Evolutionary conservation across 2,113 vertebrate species (phyloP), one percentile per base, ranked within the genome.

Genomic region (Dromaius novaehollandiae): DNA sequence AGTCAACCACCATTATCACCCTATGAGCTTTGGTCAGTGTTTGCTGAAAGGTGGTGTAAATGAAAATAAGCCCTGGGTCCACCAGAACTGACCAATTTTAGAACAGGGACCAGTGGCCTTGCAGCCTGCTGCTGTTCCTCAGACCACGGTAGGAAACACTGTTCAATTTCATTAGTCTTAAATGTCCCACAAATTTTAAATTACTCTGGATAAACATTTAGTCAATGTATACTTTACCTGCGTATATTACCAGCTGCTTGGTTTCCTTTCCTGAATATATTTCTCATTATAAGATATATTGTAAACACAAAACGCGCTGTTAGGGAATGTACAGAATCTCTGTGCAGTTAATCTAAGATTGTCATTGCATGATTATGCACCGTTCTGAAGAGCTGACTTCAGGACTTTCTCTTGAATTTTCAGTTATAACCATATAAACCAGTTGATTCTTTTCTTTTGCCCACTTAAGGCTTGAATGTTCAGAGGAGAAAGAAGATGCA

Each of bases 21-120:
- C 13, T 42, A 0, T 28, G 44, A 0, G 0, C 36, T 84, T 86
- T 83, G 56, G 83, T 32, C 11, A 69, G 24, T 20, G 16, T 65
- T 56, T 51, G 64, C 44, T 88, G 81, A 84, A 88, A 84, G 48
- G 38, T 84, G 48, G 21, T 60, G 21, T 24, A 42, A 63, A 32
- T 53, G 73, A 82, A 53, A 82, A 50, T 82, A 68, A 91, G 11
- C 56, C 60, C 50, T 46, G 51, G 58, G 61, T 71, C 69, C 36
- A 44, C 51, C 25, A 68, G 50, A 58, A 0, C 0, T 75, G 55
- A 58, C 28, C 65, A 66, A 24, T 61, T 89, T 82, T 61, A 46
- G 56, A 64, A 53, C 26, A 9, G 26, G 71, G 50, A 26, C 44
- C 2, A 4, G 4, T 68, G 64, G 40, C 34, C 63, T 73, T 42